Evolutionary conservation across 2,113 vertebrate genomes (phyloP).

Genomic region (Pongo abelii): DNA sequence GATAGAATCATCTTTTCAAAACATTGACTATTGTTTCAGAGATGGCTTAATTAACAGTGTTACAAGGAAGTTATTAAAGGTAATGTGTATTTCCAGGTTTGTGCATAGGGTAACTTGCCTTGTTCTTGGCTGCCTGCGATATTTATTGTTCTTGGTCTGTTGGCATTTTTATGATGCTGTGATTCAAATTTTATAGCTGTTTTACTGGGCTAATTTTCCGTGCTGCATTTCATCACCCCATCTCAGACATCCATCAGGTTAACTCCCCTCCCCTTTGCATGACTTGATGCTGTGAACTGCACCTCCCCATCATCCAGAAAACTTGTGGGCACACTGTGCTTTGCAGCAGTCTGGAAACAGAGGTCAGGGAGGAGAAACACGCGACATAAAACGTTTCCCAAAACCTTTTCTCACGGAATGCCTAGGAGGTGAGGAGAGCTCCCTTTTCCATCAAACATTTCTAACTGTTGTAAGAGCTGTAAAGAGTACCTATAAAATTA

Average conservation of each 20-base stretch:
- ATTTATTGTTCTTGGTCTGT: neutral
- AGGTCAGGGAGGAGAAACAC: neutral
- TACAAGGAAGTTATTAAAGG: too few species aligned
- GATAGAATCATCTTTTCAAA: neutral
- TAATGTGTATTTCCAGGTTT: neutral
- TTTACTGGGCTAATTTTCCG: neutral
- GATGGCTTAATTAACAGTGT: neutral
- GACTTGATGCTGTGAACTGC: neutral
- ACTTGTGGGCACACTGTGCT: neutral
- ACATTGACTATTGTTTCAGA: neutral
- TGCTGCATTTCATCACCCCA: neutral
- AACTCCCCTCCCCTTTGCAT: neutral
- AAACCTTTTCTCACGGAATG: fast-evolving
- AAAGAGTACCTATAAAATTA: conserved; percentile 54
- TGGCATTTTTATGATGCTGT: neutral
- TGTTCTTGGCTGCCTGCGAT: neutral
- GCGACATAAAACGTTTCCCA: neutral
- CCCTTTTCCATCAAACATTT: neutral
- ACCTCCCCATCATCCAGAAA: neutral
- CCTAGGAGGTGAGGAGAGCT: neutral
- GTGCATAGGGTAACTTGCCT: fast-evolving
- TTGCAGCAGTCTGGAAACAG: neutral
- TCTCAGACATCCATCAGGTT: neutral
- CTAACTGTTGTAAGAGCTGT: neutral
- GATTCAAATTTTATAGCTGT: neutral